Percentiles rank a stretch among this genome's conserved stretches.
Conservation (phyloP, 1,140 invertebrate species). For the Solen grandis region DNA sequence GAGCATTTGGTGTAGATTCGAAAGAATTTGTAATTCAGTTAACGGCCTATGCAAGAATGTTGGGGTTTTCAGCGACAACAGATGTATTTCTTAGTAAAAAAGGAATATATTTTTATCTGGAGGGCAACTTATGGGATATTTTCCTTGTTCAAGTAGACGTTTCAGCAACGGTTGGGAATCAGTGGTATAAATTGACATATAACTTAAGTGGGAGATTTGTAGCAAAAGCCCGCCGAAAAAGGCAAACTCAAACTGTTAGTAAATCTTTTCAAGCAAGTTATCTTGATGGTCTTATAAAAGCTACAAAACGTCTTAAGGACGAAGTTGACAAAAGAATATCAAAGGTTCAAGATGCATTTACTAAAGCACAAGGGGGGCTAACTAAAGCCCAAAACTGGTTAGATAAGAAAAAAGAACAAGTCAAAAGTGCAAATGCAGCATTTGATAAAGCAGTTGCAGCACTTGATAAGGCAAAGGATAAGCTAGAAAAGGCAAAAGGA, state of each 20-base stretch:
- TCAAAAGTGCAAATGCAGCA: conserved; percentile 21
- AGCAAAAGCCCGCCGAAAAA: background rate
- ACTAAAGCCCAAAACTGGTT: conserved; percentile 41
- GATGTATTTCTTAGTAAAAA: conserved; percentile 33
- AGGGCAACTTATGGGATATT: conserved; percentile 53
- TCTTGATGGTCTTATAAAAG: conserved; percentile 15
- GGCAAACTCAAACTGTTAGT: background rate
- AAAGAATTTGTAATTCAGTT: conserved; percentile 6
- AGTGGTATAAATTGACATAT: conserved; percentile 41
- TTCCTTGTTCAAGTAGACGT: conserved; percentile 38
- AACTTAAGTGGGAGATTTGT: conserved; percentile 25
- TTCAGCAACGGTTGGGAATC: conserved; percentile 14
- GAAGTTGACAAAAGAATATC: conserved; percentile 19
- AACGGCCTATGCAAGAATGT: background rate
- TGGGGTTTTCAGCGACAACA: conserved; percentile 7
- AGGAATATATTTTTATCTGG: conserved; percentile 19
- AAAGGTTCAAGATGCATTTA: conserved; percentile 10
- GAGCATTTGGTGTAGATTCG: conserved; percentile 2
- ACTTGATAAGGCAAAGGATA: conserved; percentile 41
- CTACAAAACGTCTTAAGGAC: conserved; percentile 1
- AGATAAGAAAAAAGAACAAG: conserved; percentile 21
- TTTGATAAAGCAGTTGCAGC: conserved; percentile 48
- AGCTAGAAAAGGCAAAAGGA: conserved; percentile 43
- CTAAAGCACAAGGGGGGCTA: background rate
- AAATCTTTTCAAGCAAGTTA: conserved; percentile 40